These are phyloP conservation scores for Trematomus loennbergii DNA, from an alignment of 2,113 vertebrate genomes.

Conservation along the genomic window DNA sequence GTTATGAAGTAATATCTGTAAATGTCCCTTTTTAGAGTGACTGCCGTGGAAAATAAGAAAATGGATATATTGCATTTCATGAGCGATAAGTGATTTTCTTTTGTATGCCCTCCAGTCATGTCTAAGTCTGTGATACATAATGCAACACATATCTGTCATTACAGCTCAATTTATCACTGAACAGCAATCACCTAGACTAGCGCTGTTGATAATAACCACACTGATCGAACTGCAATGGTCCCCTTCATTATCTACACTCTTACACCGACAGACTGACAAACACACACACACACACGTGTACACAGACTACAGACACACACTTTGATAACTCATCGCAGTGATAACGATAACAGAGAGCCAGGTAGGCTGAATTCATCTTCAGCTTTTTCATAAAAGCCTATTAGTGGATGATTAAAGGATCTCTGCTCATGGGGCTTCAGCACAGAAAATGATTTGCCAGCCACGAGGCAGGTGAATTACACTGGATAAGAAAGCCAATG, in stretches of 20 bases:
- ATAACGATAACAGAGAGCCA: constrained; percentile 77
- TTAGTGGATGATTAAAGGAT: constrained; percentile 83
- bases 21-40: constrained; percentile 40
- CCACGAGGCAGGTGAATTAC: constrained; percentile 73
- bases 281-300: constrained; percentile 15
- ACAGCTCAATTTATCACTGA: constrained; percentile 55
- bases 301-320: constrained; percentile 57
- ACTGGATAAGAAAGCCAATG: constrained; percentile 70
- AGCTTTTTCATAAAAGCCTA: constrained; percentile 82
- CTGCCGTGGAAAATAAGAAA: constrained; percentile 16
- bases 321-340: constrained; percentile 75
- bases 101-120: constrained; percentile 46
- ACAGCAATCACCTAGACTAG: constrained; percentile 50
- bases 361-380: constrained; percentile 81
- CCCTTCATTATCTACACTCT: constrained; percentile 57
- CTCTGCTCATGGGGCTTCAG: constrained; percentile 71
- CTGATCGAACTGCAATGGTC: constrained; percentile 66
- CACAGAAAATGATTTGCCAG: constrained; percentile 75
- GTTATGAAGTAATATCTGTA: constrained; percentile 15
- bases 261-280: constrained; percentile 50
- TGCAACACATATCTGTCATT: constrained; percentile 53
- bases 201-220: constrained; percentile 65
- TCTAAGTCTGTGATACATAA: constrained; percentile 52
- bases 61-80: constrained; percentile 14
- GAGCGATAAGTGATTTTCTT: constrained; percentile 38